Percentiles rank a stretch among this genome's conserved stretches.
These are phyloP conservation scores for Euclidia mi DNA, from an alignment of 2,888 invertebrate genomes.

Conservation along the genomic window DNA sequence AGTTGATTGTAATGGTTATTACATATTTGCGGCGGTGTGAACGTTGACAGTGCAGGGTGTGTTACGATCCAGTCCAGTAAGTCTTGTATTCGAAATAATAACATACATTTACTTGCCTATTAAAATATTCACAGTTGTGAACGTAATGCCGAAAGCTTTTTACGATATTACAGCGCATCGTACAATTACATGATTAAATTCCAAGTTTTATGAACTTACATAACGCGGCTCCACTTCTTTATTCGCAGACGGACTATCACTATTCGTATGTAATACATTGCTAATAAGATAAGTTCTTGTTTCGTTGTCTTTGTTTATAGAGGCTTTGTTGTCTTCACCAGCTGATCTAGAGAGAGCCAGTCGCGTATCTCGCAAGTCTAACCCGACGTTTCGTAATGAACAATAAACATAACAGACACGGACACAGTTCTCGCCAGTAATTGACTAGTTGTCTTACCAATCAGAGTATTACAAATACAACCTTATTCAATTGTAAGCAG, in stretches of 20 bases:
- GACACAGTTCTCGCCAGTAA: conserved; percentile 4
- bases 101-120: conserved; percentile 17
- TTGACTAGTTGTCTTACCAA: not conserved
- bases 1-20: conserved; percentile 48
- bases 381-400: too few relatives aligned
- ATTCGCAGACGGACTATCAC: conserved; percentile 11
- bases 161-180: conserved; percentile 20
- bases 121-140: conserved; percentile 27
- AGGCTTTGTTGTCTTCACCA: conserved; percentile 4
- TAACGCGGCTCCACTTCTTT: conserved; percentile 14
- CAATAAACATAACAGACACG: conserved; percentile 4
- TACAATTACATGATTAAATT: conserved; percentile 26
- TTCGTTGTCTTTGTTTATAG: conserved; percentile 28
- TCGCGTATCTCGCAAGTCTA: not conserved
- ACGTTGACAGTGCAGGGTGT: conserved; percentile 40
- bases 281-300: conserved; percentile 22
- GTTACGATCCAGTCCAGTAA: conserved; percentile 44
- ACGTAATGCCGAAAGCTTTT: conserved; percentile 19
- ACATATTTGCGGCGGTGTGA: conserved; percentile 48
- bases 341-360: conserved; percentile 14
- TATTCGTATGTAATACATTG: conserved; percentile 14
- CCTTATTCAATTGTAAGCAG: conserved; percentile 21
- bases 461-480: conserved; percentile 14
- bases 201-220: conserved; percentile 21
- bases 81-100: conserved; percentile 30